Evolutionary conservation across 2,888 invertebrate species (phyloP).

Genomic region (Acronicta alni): DNA sequence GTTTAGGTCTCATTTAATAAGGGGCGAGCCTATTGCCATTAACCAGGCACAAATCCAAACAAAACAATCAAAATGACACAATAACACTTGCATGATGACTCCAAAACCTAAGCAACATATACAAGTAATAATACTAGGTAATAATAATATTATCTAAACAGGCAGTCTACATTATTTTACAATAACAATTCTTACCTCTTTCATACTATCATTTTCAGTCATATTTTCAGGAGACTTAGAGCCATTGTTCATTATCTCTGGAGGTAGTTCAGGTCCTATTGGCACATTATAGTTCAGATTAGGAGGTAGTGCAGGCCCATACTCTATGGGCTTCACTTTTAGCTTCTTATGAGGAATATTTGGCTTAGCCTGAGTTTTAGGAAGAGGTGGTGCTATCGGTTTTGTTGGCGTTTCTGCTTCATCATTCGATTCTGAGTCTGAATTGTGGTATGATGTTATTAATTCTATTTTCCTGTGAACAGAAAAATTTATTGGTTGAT

Average conservation of each 20-base stretch:
- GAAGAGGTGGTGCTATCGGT: slow-evolving; percentile 29
- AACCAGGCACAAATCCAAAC: too few species aligned
- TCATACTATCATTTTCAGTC: slow-evolving; percentile 39
- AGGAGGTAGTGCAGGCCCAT: slow-evolving; percentile 77
- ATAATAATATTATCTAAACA: too few species aligned
- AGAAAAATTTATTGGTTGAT: background rate
- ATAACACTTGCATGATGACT: too few species aligned
- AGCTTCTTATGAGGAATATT: slow-evolving; percentile 66
- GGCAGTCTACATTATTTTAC: too few species aligned
- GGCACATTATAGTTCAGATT: slow-evolving; percentile 75
- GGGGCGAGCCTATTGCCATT: too few species aligned
- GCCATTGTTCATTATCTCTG: slow-evolving; percentile 55
- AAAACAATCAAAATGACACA: too few species aligned
- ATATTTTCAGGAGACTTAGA: slow-evolving; percentile 58
- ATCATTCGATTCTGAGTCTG: slow-evolving; percentile 88
- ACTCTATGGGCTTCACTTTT: slow-evolving; percentile 72
- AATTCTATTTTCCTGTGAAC: slow-evolving; percentile 88
- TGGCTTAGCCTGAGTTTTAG: slow-evolving; percentile 53
- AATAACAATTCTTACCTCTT: slow-evolving; percentile 62
- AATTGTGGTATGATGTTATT: slow-evolving; percentile 88
- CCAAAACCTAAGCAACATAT: too few species aligned
- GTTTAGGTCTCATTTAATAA: too few species aligned
- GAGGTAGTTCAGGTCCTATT: slow-evolving; percentile 82
- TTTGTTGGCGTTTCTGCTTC: slow-evolving; percentile 73
- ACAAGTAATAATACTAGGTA: too few species aligned